Base-by-base conservation (phyloP, 1,140 invertebrate genomes). In the Lepidotrigona ventralis region DNA sequence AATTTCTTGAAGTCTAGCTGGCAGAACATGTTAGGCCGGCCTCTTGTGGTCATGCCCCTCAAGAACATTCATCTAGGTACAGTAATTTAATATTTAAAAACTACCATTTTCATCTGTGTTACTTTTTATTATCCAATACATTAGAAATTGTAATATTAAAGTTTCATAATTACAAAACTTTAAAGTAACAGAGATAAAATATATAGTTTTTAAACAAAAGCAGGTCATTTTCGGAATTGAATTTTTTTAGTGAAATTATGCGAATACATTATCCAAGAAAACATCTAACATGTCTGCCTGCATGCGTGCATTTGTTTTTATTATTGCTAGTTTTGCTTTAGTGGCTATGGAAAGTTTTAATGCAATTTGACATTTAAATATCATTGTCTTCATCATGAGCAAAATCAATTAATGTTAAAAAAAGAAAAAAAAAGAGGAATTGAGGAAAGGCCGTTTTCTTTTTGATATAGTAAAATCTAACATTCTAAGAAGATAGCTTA, bases 1-100 rank as follows among this genome's bases (percentile, higher is more conserved):
- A 98, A 98, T 96, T 99, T 99, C 95, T 96, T 99, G 95, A 98
- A 99, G 95, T 98, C 97, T 88, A 98, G 97, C 93, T 99, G 98
- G 98, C 97, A 98, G 95, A 98, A 98, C 95, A 97, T 98, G 94
- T 96, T 98, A 92, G 98, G 98, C 88, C 96, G 98, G 91, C 98
- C 98, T 77, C 95, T 98, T 90, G 97, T 98, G 92, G 97, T 98
- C 86, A 96, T 99, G 94, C 96, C 97, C 90, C 95, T 99, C 94
- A 97, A 97, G 95, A 96, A 97, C 94, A 95, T 97, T 92, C 97
- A 99, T 94, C 96, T 99, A 98, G 98, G 98, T 99, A 97, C 94
- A 94, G 89, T 89, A 87, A 91, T 83, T 84, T 81, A 85, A 86
- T 70, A 74, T 88, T 87, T 86, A 71, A 88, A 86, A 87, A 84